Conservation (phyloP, 1,140 invertebrate genomes). For the Caenorhabditis brenneri region DNA sequence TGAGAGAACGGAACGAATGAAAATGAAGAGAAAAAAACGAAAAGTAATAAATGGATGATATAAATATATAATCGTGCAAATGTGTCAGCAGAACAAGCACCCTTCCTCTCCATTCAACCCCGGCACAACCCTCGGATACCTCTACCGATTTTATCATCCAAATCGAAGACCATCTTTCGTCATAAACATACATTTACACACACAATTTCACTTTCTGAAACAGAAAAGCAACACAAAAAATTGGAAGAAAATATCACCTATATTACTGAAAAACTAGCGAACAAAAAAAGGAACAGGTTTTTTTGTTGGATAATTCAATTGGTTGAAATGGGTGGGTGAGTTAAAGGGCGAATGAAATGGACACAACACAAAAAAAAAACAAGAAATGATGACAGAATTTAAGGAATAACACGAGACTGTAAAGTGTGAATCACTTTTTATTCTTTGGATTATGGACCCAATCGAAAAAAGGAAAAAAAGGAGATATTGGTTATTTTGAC, state of each 20-base stretch:
- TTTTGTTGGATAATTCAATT: not conserved
- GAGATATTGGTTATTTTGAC: not conserved
- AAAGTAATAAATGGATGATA: conserved; percentile 36
- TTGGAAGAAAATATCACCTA: not conserved
- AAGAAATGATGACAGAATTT: not conserved
- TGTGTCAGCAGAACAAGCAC: not conserved
- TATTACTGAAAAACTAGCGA: too few species aligned
- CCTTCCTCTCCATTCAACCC: not conserved
- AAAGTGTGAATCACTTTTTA: not conserved
- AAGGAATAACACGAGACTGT: not conserved
- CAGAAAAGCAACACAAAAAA: not conserved
- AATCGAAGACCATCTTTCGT: conserved; percentile 23
- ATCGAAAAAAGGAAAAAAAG: not conserved
- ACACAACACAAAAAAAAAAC: not conserved
- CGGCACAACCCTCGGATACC: not conserved
- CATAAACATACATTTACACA: not conserved
- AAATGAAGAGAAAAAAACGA: not conserved
- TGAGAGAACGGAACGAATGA: too few species aligned
- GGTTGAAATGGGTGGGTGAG: not conserved
- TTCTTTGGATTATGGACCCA: not conserved
- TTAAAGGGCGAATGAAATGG: not conserved
- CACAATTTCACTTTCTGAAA: not conserved
- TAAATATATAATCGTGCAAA: conserved; percentile 25
- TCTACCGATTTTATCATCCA: too few species aligned
- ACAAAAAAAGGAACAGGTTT: conserved; percentile 1